Conservation (phyloP, 2,888 invertebrate species). For the Dynastes grantii region DNA sequence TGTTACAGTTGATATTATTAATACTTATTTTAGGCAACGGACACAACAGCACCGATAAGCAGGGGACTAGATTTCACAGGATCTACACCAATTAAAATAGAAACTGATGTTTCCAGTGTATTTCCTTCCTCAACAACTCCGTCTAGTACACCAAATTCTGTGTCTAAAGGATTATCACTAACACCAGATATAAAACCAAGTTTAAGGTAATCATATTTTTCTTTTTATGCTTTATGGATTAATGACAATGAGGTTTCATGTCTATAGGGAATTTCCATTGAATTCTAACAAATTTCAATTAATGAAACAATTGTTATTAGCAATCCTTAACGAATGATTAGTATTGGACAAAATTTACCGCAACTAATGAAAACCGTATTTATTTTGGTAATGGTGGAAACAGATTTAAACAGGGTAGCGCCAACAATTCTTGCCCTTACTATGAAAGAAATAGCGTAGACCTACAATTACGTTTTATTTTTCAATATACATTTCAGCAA, state of each 20-base stretch:
- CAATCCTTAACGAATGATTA: too few relatives aligned
- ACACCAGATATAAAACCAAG: slow-evolving; percentile 70
- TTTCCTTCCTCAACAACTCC: slow-evolving; percentile 70
- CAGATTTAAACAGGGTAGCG: too few relatives aligned
- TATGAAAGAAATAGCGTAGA: background rate
- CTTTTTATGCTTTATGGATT: background rate
- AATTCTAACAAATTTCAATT: too few relatives aligned
- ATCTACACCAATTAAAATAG: slow-evolving; percentile 67
- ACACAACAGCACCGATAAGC: slow-evolving; percentile 75
- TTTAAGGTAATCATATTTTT: slow-evolving; percentile 61
- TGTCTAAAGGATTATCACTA: slow-evolving; percentile 70
- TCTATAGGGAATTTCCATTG: too few relatives aligned
- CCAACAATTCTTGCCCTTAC: background rate
- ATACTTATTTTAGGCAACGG: slow-evolving; percentile 69
- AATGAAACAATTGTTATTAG: too few relatives aligned
- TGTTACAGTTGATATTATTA: background rate
- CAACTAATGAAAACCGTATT: too few relatives aligned
- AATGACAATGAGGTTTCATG: too few relatives aligned
- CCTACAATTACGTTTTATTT: background rate
- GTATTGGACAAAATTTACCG: too few relatives aligned
- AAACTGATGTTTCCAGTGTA: slow-evolving; percentile 65
- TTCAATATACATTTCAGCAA: too few relatives aligned
- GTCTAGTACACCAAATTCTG: slow-evolving; percentile 72
- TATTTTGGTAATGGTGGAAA: too few relatives aligned
- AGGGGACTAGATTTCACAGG: slow-evolving; percentile 68